phyloP scores from a whole-genome alignment of 2,113 vertebrate genomes.

The Syngnathus typhle region DNA sequence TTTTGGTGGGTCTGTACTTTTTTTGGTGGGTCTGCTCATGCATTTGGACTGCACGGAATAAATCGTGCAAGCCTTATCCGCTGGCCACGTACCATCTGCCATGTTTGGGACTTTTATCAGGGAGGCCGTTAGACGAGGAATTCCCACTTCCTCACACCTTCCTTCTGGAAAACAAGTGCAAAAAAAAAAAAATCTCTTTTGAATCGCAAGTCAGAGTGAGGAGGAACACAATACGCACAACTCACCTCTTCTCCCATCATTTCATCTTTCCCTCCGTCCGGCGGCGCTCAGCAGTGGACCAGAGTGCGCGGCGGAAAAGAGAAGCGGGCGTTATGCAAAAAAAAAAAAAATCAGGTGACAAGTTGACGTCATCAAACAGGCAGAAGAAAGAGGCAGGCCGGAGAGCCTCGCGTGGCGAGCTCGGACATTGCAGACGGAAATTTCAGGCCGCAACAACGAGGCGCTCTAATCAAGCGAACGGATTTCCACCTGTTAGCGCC shows the following conservation, averaged over 20 bases:
- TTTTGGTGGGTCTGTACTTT: too few relatives aligned
- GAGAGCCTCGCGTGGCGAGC: not conserved
- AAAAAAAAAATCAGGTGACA: conserved; percentile 38
- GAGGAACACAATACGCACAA: too few relatives aligned
- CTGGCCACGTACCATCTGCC: conserved; percentile 64
- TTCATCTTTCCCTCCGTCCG: not conserved
- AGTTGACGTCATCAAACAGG: conserved; percentile 2
- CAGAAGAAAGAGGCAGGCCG: not conserved
- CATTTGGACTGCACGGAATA: not conserved
- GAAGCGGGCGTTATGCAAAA: conserved; percentile 54
- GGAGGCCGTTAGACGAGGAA: conserved; percentile 50
- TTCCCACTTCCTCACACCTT: conserved; percentile 41
- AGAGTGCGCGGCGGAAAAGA: conserved; percentile 26
- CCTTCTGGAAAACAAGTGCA: not conserved
- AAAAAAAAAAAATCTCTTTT: not conserved
- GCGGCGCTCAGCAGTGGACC: not conserved
- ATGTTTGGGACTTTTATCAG: conserved; percentile 54
- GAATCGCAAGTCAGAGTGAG: too few relatives aligned
- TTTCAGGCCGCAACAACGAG: too few relatives aligned
- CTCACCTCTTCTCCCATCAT: not conserved
- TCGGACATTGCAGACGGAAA: not conserved
- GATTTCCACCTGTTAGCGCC: too few relatives aligned
- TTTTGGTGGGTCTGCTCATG: too few relatives aligned
- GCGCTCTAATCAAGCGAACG: too few relatives aligned
- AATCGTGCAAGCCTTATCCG: conserved; percentile 27